Percentiles rank a stretch among this genome's conserved stretches.
phyloP scores from a whole-genome alignment of 23 tunicate species.

The Trididemnum nubilum region DNA sequence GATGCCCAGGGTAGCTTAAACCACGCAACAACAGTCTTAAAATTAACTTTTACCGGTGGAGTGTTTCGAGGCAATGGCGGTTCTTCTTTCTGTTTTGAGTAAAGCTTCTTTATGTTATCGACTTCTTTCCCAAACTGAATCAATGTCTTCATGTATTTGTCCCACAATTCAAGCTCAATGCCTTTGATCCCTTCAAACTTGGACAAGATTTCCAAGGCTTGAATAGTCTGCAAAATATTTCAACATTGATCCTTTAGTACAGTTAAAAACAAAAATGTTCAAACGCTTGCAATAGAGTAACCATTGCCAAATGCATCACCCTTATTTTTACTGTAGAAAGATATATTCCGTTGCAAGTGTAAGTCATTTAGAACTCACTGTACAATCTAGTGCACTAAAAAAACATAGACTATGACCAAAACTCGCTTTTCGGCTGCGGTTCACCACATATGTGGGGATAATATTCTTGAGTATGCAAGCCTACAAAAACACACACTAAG shows the following conservation, averaged over 20 bases:
- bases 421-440: too few relatives aligned
- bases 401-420: too few relatives aligned
- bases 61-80: slow-evolving; percentile 76
- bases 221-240: slow-evolving; percentile 57
- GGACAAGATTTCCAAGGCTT: slow-evolving; percentile 56
- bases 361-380: too few relatives aligned
- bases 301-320: background rate
- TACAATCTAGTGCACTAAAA: too few relatives aligned
- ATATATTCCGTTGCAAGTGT: too few relatives aligned
- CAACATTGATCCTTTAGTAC: too few relatives aligned
- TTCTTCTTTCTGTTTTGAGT: slow-evolving; percentile 69
- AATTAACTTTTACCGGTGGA: slow-evolving; percentile 83
- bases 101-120: slow-evolving; percentile 61
- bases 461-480: too few relatives aligned
- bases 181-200: slow-evolving; percentile 77
- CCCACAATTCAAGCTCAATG: slow-evolving; percentile 76
- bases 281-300: background rate
- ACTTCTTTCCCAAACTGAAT: slow-evolving; percentile 76
- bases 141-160: slow-evolving; percentile 63
- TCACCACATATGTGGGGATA: too few relatives aligned
- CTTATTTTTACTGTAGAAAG: too few relatives aligned
- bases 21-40: too few relatives aligned
- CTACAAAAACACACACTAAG: too few relatives aligned
- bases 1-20: too few relatives aligned
- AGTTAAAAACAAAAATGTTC: background rate